phyloP scores from a whole-genome alignment of 2,113 vertebrate genomes.

The Microtus richardsoni region DNA sequence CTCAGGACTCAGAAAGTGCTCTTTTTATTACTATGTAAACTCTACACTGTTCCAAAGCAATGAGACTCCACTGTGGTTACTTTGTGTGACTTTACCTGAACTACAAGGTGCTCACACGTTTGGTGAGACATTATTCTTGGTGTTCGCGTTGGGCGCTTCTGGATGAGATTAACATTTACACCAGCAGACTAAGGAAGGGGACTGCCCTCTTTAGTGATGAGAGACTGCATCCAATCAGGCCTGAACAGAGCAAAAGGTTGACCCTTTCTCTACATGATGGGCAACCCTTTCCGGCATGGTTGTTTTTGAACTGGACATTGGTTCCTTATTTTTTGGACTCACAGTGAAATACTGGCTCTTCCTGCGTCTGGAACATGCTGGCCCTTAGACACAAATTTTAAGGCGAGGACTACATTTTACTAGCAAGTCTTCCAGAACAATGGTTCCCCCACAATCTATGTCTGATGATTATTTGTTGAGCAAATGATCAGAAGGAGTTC shows the following conservation, averaged over 20 bases:
- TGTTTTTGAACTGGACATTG: not conserved
- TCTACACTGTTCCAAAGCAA: not conserved
- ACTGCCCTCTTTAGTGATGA: not conserved
- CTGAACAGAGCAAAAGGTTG: not conserved
- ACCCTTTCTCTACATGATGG: not conserved
- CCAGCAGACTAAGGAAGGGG: not conserved
- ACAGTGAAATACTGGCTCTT: not conserved
- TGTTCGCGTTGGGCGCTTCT: not conserved
- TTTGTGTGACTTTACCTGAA: not conserved
- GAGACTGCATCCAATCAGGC: not conserved
- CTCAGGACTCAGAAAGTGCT: not conserved
- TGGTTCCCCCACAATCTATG: not conserved
- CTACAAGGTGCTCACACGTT: not conserved
- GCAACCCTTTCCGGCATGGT: not conserved
- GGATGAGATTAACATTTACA: not conserved
- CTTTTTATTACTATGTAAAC: not conserved
- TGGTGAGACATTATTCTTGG: not conserved
- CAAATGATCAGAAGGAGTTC: not conserved
- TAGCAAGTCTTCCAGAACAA: not conserved
- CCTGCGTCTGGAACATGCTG: not conserved
- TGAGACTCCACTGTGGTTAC: not conserved
- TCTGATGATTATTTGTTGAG: conserved; percentile 41
- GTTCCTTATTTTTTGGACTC: conserved; percentile 9
- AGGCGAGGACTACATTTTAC: not conserved
- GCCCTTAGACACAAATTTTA: not conserved